These are phyloP conservation scores for Syngnathus floridae DNA, from an alignment of 2,113 vertebrate species.

Conservation along the genomic window DNA sequence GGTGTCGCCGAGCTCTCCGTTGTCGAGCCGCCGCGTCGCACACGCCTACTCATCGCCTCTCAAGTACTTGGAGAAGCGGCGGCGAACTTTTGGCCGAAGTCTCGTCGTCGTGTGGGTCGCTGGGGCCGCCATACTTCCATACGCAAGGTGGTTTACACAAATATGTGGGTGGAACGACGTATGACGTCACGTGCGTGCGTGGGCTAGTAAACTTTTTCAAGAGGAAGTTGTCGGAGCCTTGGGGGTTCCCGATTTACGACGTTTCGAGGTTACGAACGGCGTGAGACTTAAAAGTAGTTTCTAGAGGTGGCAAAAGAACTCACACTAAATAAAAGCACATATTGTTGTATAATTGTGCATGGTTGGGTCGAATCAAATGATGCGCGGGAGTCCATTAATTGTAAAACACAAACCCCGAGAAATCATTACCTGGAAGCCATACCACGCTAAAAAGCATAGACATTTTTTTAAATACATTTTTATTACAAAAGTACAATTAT, in stretches of 20 bases:
- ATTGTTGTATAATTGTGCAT: neutral
- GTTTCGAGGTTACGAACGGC: neutral
- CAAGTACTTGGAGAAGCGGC: conserved; percentile 39
- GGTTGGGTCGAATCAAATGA: neutral
- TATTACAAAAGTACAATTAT: neutral
- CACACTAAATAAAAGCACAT: neutral
- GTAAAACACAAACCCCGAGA: neutral
- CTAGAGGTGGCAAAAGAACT: neutral
- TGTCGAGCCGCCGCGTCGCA: neutral
- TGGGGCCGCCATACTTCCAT: conserved; percentile 73
- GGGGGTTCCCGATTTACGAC: neutral
- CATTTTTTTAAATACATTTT: conserved; percentile 37
- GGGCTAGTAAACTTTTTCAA: conserved; percentile 42
- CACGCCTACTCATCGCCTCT: conserved; percentile 41
- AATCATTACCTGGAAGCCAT: neutral
- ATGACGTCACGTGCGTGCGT: conserved; percentile 64
- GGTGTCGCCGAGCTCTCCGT: conserved; percentile 23
- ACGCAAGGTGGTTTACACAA: conserved; percentile 72
- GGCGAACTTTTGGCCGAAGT: conserved; percentile 53
- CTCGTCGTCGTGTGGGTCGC: conserved; percentile 51
- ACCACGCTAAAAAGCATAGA: conserved; percentile 9
- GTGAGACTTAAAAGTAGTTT: neutral
- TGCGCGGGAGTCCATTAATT: neutral
- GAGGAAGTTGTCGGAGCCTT: neutral
- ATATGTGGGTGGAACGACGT: conserved; percentile 63